Base-by-base conservation (phyloP, 2,113 vertebrate species). In the Antechinus flavipes region DNA sequence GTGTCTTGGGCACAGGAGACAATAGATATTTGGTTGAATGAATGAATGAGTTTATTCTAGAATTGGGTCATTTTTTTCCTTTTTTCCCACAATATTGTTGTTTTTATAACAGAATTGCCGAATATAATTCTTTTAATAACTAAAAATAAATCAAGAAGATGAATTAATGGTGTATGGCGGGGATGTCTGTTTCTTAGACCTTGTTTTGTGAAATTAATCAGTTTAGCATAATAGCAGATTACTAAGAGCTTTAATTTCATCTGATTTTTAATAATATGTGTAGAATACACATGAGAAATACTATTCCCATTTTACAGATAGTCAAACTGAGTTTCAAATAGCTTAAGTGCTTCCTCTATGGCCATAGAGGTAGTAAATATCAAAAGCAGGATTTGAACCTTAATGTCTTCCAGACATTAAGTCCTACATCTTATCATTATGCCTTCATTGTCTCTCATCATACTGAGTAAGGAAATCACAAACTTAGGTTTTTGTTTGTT, bases 91-190 rank as follows among this genome's bases (percentile, higher is more conserved):
- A 54, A 24, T 30, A 12, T 61, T 93, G 53, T 19, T 61, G 26
- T 54, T 93, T 54, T 91, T n/a, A 84, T 27, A 58, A 93, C 50
- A 54, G 49, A 96, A 93, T 27, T 42, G 47, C 30, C n/a, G 6
- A 91, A 91, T 55, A 5, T 25, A 58, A 90, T 68, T 55, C 9
- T 76, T 52, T 95, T 95, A 61, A 54, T 27, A 89, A 89, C 6
- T 91, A 42, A 6, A 84, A 42, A 3, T 56, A 55, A 11, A 16
- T 92, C 26, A 96, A 26, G 35, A 46, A 49, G 30, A 92, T 54
- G 52, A 92, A 76, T 24, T 7, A 58, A 76, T 22, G 61, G 0
- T 90, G 5, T 42, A 50, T 89, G 35, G 12, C 11, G 19, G n/a
- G n/a, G 49, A 19, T 2, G 11, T 14, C 8, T 9, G 47, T 3